Conservation (phyloP, 1,140 invertebrate species). For the honey bee (Apis mellifera) region DNA sequence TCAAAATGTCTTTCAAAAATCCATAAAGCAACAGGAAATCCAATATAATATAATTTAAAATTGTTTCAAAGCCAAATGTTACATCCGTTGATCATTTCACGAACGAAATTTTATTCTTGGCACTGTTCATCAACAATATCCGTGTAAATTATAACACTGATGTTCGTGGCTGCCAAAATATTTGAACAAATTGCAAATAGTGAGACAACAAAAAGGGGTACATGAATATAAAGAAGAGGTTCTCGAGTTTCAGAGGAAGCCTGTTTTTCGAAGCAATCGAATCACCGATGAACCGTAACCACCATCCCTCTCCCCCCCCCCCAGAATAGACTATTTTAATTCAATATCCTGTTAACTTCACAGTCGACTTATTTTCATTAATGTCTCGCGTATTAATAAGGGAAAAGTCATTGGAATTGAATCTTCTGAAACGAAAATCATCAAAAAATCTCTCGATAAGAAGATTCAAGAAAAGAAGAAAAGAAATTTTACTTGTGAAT, state of each 20-base stretch:
- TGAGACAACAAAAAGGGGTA: neutral
- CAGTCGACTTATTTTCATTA: neutral
- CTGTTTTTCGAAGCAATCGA: slow-evolving; percentile 26
- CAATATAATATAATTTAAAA: too few species aligned
- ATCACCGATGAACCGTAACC: slow-evolving; percentile 41
- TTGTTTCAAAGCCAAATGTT: too few species aligned
- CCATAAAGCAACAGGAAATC: too few species aligned
- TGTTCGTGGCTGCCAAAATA: neutral
- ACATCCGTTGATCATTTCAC: too few species aligned
- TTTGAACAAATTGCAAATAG: neutral
- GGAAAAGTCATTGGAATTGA: too few species aligned
- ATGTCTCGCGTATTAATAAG: neutral
- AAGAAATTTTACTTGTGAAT: neutral
- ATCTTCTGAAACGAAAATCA: neutral
- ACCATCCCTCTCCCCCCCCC: neutral
- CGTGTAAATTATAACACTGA: too few species aligned
- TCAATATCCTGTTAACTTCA: slow-evolving; percentile 49
- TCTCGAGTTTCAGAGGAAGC: neutral
- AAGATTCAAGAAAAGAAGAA: neutral
- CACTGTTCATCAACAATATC: too few species aligned
- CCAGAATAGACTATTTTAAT: slow-evolving; percentile 57
- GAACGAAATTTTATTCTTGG: too few species aligned
- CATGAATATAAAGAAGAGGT: neutral
- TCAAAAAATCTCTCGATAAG: too few species aligned
- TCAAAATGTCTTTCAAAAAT: too few species aligned